These are phyloP conservation scores for Nesometra sesokonis DNA, from an alignment of 35 echinoderm and acorn worm species.

Conservation along the genomic window DNA sequence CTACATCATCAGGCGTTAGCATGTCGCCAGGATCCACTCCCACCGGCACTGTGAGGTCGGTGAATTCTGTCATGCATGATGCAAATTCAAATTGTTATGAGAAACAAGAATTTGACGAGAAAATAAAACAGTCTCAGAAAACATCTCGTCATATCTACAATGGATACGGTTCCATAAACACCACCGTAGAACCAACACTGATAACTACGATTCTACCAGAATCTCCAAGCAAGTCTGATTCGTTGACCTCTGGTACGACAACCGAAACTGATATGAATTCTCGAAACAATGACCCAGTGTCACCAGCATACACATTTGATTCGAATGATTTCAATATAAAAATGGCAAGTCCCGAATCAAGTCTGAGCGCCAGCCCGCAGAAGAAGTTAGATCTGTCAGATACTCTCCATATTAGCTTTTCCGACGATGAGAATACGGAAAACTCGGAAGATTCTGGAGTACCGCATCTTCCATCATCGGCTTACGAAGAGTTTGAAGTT, in stretches of 20 bases:
- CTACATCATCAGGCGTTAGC: neutral
- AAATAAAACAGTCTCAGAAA: neutral
- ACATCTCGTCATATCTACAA: neutral
- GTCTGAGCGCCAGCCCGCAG: slow-evolving; percentile 27
- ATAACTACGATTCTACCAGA: slow-evolving; percentile 4
- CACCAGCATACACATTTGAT: neutral
- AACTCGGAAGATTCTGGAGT: slow-evolving; percentile 96
- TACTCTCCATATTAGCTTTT: slow-evolving; percentile 92
- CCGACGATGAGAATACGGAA: slow-evolving; percentile 95
- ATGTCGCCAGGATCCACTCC: neutral
- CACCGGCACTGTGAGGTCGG: neutral
- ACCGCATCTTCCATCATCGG: slow-evolving; percentile 43
- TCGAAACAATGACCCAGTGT: slow-evolving; percentile 5
- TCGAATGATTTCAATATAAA: slow-evolving; percentile 31
- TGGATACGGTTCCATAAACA: neutral
- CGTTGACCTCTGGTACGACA: neutral
- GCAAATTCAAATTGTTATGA: slow-evolving; percentile 30
- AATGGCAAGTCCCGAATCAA: neutral
- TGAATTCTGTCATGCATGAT: slow-evolving; percentile 10
- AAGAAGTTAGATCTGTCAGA: slow-evolving; percentile 23
- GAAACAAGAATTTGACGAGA: slow-evolving; percentile 21
- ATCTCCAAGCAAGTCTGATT: neutral
- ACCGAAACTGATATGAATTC: slow-evolving; percentile 36
- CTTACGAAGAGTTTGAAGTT: neutral
- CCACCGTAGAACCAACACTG: neutral